Conservation (phyloP, 2,888 invertebrate species). For the Ectemnius continuus region DNA sequence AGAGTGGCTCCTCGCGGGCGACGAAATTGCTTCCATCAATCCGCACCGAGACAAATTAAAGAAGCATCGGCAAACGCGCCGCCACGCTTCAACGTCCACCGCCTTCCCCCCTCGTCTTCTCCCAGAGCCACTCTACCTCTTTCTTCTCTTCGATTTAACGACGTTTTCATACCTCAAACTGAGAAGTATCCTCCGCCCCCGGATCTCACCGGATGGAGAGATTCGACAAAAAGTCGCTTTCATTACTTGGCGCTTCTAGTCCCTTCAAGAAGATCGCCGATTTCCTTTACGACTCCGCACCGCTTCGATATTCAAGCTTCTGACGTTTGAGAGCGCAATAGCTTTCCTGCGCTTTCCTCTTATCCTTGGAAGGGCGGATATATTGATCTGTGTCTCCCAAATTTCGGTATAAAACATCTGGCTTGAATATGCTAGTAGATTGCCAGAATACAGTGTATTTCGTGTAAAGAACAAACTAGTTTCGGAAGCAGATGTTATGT, state of each 20-base stretch:
- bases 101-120: conserved; percentile 15
- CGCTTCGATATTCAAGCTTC: conserved; percentile 17
- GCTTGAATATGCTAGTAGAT: too few relatives aligned
- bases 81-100: conserved; percentile 9
- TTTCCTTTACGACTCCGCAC: conserved; percentile 11
- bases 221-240: background rate
- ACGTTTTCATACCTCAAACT: conserved; percentile 53
- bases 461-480: too few relatives aligned
- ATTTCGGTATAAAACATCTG: too few relatives aligned
- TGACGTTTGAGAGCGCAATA: background rate
- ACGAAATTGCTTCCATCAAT: conserved; percentile 75
- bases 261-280: conserved; percentile 13
- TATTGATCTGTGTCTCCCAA: too few relatives aligned
- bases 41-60: conserved; percentile 70
- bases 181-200: background rate
- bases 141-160: conserved; percentile 48
- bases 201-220: background rate
- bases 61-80: conserved; percentile 57
- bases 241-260: conserved; percentile 14
- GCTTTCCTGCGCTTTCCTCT: too few relatives aligned
- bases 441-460: too few relatives aligned
- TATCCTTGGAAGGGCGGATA: too few relatives aligned
- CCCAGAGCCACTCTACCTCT: too few relatives aligned
- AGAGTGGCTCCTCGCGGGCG: conserved; percentile 60
- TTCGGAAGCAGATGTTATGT: too few relatives aligned